These are phyloP conservation scores for Apamea epomidion DNA, from an alignment of 2,888 invertebrate species.

Conservation along the genomic window DNA sequence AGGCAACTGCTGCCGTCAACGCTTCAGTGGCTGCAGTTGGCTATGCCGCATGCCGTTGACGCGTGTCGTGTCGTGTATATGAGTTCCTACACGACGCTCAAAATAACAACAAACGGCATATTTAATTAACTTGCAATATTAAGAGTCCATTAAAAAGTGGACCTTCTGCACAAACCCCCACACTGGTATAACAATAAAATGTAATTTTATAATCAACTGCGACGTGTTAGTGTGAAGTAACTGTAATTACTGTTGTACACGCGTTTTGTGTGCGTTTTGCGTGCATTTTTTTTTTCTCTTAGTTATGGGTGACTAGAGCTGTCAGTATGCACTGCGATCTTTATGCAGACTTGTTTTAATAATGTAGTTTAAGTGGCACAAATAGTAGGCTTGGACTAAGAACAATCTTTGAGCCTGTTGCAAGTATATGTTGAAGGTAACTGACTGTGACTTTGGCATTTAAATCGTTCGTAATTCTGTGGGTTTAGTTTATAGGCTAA, in stretches of 20 bases:
- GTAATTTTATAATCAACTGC: slow-evolving; percentile 64
- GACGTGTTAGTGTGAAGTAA: slow-evolving; percentile 64
- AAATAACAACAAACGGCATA: neutral
- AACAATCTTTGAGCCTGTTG: slow-evolving; percentile 18
- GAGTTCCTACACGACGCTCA: neutral
- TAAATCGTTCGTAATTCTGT: slow-evolving; percentile 36
- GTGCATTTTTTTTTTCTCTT: slow-evolving; percentile 41
- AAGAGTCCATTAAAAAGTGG: neutral
- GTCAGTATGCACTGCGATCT: slow-evolving; percentile 52
- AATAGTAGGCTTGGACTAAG: slow-evolving; percentile 22
- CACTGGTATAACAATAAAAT: slow-evolving; percentile 61
- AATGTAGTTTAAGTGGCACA: slow-evolving; percentile 40
- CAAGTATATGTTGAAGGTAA: slow-evolving; percentile 16
- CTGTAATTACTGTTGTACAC: slow-evolving; percentile 57
- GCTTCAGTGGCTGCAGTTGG: too few species aligned
- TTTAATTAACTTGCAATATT: neutral
- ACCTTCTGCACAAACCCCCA: slow-evolving; percentile 27
- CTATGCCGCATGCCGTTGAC: too few species aligned
- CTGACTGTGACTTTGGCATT: slow-evolving; percentile 35
- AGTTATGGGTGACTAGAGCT: slow-evolving; percentile 27
- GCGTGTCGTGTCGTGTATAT: too few species aligned
- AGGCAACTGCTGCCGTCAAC: too few species aligned
- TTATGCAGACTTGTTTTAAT: slow-evolving; percentile 40
- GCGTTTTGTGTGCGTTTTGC: slow-evolving; percentile 55
- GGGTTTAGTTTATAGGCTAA: neutral